These are phyloP conservation scores for Vidua chalybeata DNA, from an alignment of 2,113 vertebrate species.

Conservation along the genomic window DNA sequence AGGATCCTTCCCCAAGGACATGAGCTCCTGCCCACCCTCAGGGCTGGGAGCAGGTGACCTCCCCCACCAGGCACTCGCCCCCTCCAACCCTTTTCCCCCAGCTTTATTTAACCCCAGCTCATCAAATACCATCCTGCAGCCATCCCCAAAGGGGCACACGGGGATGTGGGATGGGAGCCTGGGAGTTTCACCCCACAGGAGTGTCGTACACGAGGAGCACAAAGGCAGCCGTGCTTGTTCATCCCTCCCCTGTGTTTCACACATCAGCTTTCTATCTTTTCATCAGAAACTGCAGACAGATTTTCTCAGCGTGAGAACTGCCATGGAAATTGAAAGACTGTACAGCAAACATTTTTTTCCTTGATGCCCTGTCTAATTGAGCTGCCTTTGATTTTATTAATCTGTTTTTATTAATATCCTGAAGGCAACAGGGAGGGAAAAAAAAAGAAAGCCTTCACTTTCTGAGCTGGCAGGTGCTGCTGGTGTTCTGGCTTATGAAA, in stretches of 20 bases:
- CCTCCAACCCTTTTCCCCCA: neutral
- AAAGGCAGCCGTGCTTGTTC: neutral
- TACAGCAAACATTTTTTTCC: constrained; percentile 51
- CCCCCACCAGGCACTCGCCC: neutral
- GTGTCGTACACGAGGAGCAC: neutral
- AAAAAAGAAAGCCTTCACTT: neutral
- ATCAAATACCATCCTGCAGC: neutral
- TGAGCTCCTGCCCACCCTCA: fast-evolving
- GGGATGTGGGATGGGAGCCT: neutral
- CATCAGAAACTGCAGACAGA: constrained; percentile 63
- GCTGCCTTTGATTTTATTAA: constrained; percentile 66
- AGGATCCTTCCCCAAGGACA: neutral
- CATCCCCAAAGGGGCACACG: fast-evolving
- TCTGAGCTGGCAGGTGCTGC: neutral
- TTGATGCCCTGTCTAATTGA: constrained; percentile 50
- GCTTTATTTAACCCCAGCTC: neutral
- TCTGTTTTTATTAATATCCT: constrained; percentile 73
- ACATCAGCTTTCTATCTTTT: constrained; percentile 43
- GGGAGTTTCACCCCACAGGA: neutral
- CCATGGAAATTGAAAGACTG: constrained; percentile 64
- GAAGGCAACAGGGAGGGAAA: constrained; percentile 32
- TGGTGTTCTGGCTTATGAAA: neutral
- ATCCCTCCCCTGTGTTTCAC: constrained; percentile 17
- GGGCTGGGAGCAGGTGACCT: too few species aligned
- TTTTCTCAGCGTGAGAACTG: constrained; percentile 60